Conservation (phyloP, 2,113 vertebrate genomes). For the Scartelaos histophorus region DNA sequence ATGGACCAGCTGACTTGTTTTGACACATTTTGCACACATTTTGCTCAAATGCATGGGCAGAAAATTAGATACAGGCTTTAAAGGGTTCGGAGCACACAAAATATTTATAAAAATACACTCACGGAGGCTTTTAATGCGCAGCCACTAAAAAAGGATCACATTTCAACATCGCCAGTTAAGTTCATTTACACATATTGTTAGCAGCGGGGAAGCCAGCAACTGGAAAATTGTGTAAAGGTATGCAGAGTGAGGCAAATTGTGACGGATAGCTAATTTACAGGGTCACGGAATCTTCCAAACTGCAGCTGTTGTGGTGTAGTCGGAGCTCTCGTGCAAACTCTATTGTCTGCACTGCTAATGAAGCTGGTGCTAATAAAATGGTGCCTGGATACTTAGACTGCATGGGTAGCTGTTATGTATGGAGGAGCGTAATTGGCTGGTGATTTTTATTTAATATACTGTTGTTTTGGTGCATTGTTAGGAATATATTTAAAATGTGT, state of each 20-base stretch:
- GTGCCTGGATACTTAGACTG: too few species aligned
- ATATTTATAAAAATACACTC: neutral
- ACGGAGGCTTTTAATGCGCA: neutral
- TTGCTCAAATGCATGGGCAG: too few species aligned
- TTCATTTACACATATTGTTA: neutral
- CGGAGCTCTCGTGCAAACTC: neutral
- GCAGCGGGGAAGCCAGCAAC: neutral
- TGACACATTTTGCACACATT: too few species aligned
- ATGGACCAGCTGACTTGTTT: too few species aligned
- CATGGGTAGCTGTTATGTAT: too few species aligned
- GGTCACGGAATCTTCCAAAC: neutral
- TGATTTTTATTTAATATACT: neutral
- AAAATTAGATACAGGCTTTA: neutral
- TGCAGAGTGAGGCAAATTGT: neutral
- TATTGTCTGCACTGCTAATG: neutral
- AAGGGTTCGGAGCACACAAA: slow-evolving; percentile 71
- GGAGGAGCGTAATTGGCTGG: too few species aligned
- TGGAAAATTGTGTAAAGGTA: neutral
- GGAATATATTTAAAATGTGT: too few species aligned
- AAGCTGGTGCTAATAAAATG: neutral
- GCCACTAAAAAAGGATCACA: neutral
- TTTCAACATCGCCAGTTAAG: neutral
- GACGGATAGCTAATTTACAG: neutral
- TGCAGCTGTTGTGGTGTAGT: neutral
- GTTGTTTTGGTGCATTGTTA: neutral